Evolutionary conservation across 1,140 invertebrate species (phyloP).

Genomic region (Lasaia peninsularis): DNA sequence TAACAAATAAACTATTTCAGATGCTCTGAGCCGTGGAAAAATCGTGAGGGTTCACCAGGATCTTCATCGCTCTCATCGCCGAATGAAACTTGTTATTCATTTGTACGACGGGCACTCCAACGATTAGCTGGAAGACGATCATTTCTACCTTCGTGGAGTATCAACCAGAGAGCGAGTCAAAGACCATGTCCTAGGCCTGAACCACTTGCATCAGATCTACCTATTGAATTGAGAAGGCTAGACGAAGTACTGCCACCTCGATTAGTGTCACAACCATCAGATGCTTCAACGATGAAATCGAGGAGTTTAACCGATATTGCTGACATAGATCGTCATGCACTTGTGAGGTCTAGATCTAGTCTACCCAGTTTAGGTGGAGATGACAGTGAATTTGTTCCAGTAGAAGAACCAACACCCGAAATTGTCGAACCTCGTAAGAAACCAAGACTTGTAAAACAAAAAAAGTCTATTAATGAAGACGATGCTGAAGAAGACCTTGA

Average conservation of each 20-base stretch:
- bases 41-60: constrained; percentile 82
- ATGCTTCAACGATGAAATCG: constrained; percentile 82
- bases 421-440: constrained; percentile 63
- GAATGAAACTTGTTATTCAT: constrained; percentile 96
- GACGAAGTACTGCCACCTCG: constrained; percentile 82
- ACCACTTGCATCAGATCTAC: constrained; percentile 80
- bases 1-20: constrained; percentile 32
- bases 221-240: constrained; percentile 91
- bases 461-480: constrained; percentile 86
- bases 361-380: constrained; percentile 81
- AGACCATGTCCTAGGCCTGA: constrained; percentile 76
- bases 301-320: constrained; percentile 89
- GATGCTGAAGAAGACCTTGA: constrained; percentile 81
- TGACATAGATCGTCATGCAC: constrained; percentile 82
- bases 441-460: constrained; percentile 87
- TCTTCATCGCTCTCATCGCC: constrained; percentile 92
- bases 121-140: constrained; percentile 89
- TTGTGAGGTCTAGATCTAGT: constrained; percentile 86
- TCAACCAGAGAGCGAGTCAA: constrained; percentile 76
- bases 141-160: constrained; percentile 88
- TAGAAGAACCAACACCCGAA: constrained; percentile 43
- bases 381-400: constrained; percentile 42
- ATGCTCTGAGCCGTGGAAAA: constrained; percentile 56
- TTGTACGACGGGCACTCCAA: constrained; percentile 92
- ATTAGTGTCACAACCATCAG: constrained; percentile 74